Evolutionary conservation across 2,113 vertebrate species (phyloP).

Genomic region (Heterotis niloticus): DNA sequence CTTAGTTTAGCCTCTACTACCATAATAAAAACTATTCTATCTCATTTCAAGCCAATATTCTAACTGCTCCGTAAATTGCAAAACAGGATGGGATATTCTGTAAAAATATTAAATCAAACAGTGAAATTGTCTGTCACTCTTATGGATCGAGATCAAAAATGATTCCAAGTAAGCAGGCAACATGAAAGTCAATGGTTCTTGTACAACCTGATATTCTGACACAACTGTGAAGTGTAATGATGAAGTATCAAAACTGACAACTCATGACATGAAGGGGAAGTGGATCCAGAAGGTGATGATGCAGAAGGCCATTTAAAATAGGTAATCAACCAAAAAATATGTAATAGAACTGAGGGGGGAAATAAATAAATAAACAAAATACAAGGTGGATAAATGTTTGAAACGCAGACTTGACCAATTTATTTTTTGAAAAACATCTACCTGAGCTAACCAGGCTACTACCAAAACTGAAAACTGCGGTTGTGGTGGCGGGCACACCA

Average conservation of each 20-base stretch:
- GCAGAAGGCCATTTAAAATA: neutral
- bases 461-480: constrained; percentile 93
- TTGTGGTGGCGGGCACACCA: constrained; percentile 85
- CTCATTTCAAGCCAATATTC: too few species aligned
- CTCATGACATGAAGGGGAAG: neutral
- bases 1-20: too few species aligned
- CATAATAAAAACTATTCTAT: too few species aligned
- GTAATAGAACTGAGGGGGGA: neutral
- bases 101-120: too few species aligned
- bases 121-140: too few species aligned
- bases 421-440: constrained; percentile 69
- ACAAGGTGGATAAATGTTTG: constrained; percentile 18
- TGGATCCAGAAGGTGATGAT: neutral
- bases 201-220: neutral
- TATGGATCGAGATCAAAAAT: neutral
- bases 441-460: constrained; percentile 95
- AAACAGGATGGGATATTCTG: too few species aligned
- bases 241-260: neutral
- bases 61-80: too few species aligned
- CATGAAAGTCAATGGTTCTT: neutral
- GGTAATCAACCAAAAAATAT: neutral
- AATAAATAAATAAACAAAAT: neutral
- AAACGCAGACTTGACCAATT: constrained; percentile 27
- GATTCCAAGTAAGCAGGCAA: constrained; percentile 5
- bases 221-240: neutral